Percentiles rank a stretch among this genome's conserved stretches.
These are phyloP conservation scores for Rapana venosa DNA, from an alignment of 2,888 invertebrate genomes.

Conservation along the genomic window DNA sequence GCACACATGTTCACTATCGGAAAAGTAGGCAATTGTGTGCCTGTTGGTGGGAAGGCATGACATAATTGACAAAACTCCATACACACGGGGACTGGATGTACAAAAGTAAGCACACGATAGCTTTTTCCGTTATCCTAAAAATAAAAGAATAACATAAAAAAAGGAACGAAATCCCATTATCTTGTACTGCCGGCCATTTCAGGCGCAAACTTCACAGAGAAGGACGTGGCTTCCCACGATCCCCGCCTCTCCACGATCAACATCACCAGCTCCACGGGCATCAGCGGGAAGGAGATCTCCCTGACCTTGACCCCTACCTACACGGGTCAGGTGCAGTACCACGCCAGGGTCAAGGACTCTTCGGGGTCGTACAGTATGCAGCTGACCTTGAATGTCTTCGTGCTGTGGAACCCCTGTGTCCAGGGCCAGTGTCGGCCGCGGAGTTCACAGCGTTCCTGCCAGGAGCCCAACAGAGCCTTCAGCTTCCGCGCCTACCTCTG, in stretches of 20 bases:
- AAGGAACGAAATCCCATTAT: too few relatives aligned
- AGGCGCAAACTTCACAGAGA: neutral
- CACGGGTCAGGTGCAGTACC: constrained; percentile 30
- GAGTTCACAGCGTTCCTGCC: neutral
- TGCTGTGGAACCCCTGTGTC: constrained; percentile 29
- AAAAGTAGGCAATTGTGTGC: too few relatives aligned
- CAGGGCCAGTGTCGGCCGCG: constrained; percentile 29
- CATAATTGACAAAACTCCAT: too few relatives aligned
- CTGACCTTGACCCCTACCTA: neutral
- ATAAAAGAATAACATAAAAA: too few relatives aligned
- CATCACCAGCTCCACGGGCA: neutral
- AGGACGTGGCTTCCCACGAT: neutral
- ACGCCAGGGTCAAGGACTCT: constrained; percentile 37
- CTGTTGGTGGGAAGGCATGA: too few relatives aligned
- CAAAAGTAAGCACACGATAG: too few relatives aligned
- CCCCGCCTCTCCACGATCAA: neutral
- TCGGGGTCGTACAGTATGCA: constrained; percentile 19
- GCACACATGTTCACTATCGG: too few relatives aligned
- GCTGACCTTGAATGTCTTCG: constrained; percentile 31
- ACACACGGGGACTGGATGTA: too few relatives aligned
- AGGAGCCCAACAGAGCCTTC: neutral
- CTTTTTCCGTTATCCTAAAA: too few relatives aligned
- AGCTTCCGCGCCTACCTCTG: constrained; percentile 10
- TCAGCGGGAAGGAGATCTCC: constrained; percentile 26
- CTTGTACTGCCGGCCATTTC: too few relatives aligned